Evolutionary conservation across 2,113 vertebrate species (phyloP).

Genomic region (Paracyprichromis sp.): DNA sequence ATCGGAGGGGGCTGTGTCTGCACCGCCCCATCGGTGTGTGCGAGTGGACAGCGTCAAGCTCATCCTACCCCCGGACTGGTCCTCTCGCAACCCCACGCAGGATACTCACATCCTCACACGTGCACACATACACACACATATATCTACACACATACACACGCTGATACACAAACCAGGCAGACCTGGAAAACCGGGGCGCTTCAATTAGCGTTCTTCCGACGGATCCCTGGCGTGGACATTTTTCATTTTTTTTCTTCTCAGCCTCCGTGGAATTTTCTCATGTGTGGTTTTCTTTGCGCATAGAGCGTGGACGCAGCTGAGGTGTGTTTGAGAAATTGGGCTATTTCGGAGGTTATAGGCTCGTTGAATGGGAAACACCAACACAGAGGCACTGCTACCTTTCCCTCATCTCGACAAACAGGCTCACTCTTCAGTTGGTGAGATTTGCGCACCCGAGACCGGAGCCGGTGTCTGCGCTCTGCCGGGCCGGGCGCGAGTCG

Average conservation of each 20-base stretch:
- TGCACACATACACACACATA: not conserved
- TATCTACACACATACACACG: not conserved
- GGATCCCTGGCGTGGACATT: conserved; percentile 42
- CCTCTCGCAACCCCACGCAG: not conserved
- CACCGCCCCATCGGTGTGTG: conserved; percentile 34
- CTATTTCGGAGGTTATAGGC: not conserved
- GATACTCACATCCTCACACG: not conserved
- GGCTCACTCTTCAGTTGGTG: not conserved
- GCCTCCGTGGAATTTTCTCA: conserved; percentile 4
- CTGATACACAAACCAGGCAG: not conserved
- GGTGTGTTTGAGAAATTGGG: not conserved
- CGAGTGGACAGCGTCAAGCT: not conserved
- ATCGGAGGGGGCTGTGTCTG: not conserved
- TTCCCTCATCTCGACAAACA: not conserved
- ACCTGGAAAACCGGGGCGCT: not conserved
- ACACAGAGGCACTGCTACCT: conserved; percentile 8
- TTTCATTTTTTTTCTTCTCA: conserved; percentile 1
- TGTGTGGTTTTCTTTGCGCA: conserved; percentile 31
- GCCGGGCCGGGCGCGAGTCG: conserved; percentile 45
- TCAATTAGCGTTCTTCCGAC: conserved; percentile 11
- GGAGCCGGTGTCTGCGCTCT: conserved; percentile 42
- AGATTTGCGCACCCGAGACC: conserved; percentile 30
- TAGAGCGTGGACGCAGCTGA: not conserved
- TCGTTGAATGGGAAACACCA: conserved; percentile 64
- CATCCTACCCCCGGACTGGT: conserved; percentile 20